Evolutionary conservation across 2,113 vertebrate species (phyloP).

Genomic region (Pitta sordida): DNA sequence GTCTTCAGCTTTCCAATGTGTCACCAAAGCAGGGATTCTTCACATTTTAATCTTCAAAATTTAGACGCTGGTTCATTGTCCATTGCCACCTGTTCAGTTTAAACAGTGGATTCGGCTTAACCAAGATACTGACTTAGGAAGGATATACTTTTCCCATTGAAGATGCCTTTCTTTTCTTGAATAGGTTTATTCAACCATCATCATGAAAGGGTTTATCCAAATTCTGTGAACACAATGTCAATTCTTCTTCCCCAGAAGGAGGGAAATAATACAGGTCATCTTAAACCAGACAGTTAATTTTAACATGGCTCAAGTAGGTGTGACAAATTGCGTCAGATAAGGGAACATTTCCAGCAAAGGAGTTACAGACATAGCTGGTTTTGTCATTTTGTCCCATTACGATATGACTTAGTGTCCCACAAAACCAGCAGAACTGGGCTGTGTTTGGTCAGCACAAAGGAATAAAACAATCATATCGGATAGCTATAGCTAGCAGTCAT

Average conservation of each 20-base stretch:
- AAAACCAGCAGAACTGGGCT: not conserved
- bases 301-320: not conserved
- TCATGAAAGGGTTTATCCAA: not conserved
- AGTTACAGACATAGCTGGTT: not conserved
- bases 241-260: not conserved
- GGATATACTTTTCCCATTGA: not conserved
- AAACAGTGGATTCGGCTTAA: not conserved
- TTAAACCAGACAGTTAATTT: not conserved
- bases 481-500: not conserved
- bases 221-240: not conserved
- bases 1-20: not conserved
- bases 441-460: not conserved
- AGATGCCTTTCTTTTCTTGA: not conserved
- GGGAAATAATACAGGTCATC: not conserved
- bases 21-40: not conserved
- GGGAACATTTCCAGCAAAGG: not conserved
- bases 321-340: not conserved
- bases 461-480: not conserved
- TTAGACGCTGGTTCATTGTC: not conserved
- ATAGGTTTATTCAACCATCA: not conserved
- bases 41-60: not conserved
- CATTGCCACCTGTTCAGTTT: not conserved
- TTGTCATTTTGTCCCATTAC: not conserved
- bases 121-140: not conserved
- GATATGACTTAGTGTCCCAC: not conserved